These are phyloP conservation scores for Caprella mutica DNA, from an alignment of 2,888 invertebrate genomes.

Conservation along the genomic window DNA sequence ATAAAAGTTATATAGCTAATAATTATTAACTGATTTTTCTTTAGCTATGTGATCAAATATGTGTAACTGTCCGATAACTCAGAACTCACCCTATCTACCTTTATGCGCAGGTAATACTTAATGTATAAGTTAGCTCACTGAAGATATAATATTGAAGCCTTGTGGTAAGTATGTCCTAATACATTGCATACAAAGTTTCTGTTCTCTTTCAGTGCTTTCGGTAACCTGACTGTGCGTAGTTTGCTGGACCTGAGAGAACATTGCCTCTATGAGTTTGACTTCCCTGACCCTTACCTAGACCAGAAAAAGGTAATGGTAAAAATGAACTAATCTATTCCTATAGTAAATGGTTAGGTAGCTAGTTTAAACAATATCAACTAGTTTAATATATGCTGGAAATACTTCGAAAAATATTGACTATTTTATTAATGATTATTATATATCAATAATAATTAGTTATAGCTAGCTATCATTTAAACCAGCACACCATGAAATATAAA, in stretches of 20 bases:
- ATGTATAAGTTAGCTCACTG: too few species aligned
- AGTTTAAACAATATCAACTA: background rate
- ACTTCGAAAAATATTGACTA: background rate
- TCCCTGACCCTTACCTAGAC: conserved; percentile 67
- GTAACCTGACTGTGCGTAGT: conserved; percentile 75
- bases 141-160: too few species aligned
- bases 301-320: conserved; percentile 41
- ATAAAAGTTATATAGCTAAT: too few species aligned
- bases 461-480: background rate
- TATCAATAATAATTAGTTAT: background rate
- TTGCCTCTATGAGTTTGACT: conserved; percentile 76
- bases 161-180: too few species aligned
- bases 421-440: too few species aligned
- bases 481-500: background rate
- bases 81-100: too few species aligned
- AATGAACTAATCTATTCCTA: background rate
- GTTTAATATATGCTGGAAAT: background rate
- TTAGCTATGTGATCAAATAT: too few species aligned
- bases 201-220: conserved; percentile 49
- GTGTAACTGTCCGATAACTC: too few species aligned
- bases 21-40: too few species aligned
- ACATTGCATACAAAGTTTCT: too few species aligned
- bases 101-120: too few species aligned
- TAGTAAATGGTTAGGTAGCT: background rate
- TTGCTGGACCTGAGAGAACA: conserved; percentile 86